Percentiles rank a stretch among this genome's conserved stretches.
phyloP scores from a whole-genome alignment of 2,888 invertebrate species.

The Melieria crassipennis region DNA sequence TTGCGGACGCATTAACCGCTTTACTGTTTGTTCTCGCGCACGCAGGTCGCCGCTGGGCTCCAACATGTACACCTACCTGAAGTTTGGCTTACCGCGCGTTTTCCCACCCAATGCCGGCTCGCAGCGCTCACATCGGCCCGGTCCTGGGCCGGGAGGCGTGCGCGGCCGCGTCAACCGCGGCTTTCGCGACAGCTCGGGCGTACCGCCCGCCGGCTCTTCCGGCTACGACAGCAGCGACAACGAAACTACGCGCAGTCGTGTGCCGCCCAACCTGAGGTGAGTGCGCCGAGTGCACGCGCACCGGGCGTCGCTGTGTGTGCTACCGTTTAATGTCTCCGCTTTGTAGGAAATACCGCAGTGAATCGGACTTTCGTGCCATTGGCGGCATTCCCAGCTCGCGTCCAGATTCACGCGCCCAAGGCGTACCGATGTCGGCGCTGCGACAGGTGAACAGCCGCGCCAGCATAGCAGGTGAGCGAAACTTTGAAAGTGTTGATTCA shows the following conservation, averaged over 20 bases:
- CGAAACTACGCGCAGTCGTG: constrained; percentile 71
- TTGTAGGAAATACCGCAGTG: constrained; percentile 79
- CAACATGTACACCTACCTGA: constrained; percentile 93
- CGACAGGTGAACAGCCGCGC: constrained; percentile 76
- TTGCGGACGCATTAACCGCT: background rate
- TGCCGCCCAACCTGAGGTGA: constrained; percentile 67
- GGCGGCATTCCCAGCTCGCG: constrained; percentile 61
- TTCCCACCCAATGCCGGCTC: constrained; percentile 86
- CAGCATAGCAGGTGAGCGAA: constrained; percentile 64
- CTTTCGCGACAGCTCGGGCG: constrained; percentile 71
- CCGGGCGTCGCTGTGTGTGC: background rate
- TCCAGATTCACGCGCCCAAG: constrained; percentile 63
- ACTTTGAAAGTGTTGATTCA: background rate
- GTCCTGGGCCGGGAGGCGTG: constrained; percentile 53
- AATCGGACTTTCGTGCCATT: constrained; percentile 80
- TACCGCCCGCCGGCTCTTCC: constrained; percentile 75
- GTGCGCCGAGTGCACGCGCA: background rate
- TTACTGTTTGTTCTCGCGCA: background rate
- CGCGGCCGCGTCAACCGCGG: constrained; percentile 70
- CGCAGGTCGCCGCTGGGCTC: constrained; percentile 83
- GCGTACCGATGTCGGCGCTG: constrained; percentile 74
- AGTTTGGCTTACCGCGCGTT: constrained; percentile 92
- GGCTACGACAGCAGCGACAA: constrained; percentile 93
- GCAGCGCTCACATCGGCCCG: constrained; percentile 71
- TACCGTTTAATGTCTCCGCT: background rate